These are phyloP conservation scores for Parazoanthus atlanticus DNA, from an alignment of 92 coral and sea anemone genomes.

Conservation along the genomic window DNA sequence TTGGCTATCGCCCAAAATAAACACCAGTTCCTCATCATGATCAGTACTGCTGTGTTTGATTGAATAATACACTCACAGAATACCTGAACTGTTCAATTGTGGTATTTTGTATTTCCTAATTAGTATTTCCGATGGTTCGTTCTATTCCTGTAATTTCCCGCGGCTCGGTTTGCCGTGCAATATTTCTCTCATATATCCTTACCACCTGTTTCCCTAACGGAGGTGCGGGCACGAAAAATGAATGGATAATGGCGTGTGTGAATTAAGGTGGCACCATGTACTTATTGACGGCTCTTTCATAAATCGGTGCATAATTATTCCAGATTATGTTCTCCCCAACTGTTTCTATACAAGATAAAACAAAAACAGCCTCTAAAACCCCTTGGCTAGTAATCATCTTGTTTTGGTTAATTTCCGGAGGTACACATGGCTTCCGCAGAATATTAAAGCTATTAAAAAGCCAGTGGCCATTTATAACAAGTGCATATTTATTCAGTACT, in stretches of 20 bases:
- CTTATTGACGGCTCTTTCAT: background rate
- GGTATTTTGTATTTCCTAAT: background rate
- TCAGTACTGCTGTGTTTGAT: background rate
- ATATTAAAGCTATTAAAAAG: background rate
- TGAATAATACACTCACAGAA: conserved; percentile 7
- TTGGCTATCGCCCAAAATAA: background rate
- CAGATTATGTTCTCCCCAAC: background rate
- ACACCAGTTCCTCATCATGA: background rate
- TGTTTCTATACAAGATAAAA: background rate
- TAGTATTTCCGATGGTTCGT: conserved; percentile 13
- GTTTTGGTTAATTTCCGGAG: conserved; percentile 27
- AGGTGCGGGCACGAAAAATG: background rate
- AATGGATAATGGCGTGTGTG: background rate
- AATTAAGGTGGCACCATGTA: background rate
- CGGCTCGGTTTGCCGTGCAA: background rate
- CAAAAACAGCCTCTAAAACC: background rate
- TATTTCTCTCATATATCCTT: background rate
- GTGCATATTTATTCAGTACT: background rate
- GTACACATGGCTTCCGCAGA: background rate
- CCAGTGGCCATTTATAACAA: background rate
- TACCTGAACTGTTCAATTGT: background rate
- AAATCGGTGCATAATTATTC: background rate
- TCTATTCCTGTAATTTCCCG: background rate
- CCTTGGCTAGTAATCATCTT: conserved; percentile 3
- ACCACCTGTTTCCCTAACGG: background rate